phyloP scores from a whole-genome alignment of 2,113 vertebrate genomes.

The Ptychochromis oligacanthus region DNA sequence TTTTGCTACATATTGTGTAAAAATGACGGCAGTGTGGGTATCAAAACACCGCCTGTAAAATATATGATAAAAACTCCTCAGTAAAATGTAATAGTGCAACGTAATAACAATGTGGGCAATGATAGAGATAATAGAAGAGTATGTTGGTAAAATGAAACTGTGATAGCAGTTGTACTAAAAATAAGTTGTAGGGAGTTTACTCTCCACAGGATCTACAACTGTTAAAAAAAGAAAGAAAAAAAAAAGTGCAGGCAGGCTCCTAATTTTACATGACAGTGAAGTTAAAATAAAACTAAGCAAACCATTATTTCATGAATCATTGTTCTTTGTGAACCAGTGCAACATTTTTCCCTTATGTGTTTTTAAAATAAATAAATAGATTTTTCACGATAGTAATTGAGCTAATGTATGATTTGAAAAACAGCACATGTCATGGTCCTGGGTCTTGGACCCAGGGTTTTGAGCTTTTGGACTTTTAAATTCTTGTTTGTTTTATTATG shows the following conservation, averaged over 20 bases:
- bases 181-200: fast-evolving
- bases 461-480: too few species aligned
- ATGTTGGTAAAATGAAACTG: not conserved
- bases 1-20: not conserved
- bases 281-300: not conserved
- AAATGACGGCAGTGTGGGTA: not conserved
- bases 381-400: too few species aligned
- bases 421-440: too few species aligned
- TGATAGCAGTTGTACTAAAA: not conserved
- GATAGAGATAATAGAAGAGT: not conserved
- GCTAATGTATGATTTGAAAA: too few species aligned
- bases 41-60: not conserved
- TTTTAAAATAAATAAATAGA: too few species aligned
- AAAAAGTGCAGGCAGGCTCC: not conserved
- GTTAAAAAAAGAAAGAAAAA: not conserved
- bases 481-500: too few species aligned
- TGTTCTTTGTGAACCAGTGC: not conserved
- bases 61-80: not conserved
- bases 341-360: not conserved
- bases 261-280: not conserved
- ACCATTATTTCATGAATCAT: not conserved
- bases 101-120: fast-evolving
- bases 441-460: too few species aligned
- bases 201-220: not conserved
- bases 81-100: not conserved